These are phyloP conservation scores for Amphiprion ocellaris DNA, from an alignment of 2,113 vertebrate genomes.

Conservation along the genomic window DNA sequence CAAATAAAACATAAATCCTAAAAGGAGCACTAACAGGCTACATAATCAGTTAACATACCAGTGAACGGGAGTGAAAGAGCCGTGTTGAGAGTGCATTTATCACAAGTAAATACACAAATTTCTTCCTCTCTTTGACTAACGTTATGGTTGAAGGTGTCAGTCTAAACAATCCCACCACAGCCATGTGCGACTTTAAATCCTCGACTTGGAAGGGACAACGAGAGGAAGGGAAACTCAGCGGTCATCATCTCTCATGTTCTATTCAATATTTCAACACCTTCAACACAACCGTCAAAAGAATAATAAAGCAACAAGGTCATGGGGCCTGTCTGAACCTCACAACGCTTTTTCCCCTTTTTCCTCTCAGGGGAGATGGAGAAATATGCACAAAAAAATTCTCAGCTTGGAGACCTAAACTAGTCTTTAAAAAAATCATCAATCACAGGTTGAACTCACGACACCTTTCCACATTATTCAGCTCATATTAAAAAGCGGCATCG, in stretches of 20 bases:
- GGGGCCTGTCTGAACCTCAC: slow-evolving; percentile 87
- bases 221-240: slow-evolving; percentile 77
- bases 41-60: slow-evolving; percentile 24
- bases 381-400: slow-evolving; percentile 82
- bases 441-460: not conserved
- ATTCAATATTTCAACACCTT: slow-evolving; percentile 90
- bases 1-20: slow-evolving; percentile 12
- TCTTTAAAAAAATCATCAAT: slow-evolving; percentile 76
- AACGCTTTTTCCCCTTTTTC: slow-evolving; percentile 82
- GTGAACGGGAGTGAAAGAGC: slow-evolving; percentile 65
- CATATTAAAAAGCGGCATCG: slow-evolving; percentile 17
- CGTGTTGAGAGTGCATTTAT: slow-evolving; percentile 84
- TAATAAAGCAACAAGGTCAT: slow-evolving; percentile 88
- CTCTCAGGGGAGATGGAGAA: slow-evolving; percentile 83
- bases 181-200: slow-evolving; percentile 85
- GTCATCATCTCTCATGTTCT: slow-evolving; percentile 88
- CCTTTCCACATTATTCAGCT: slow-evolving; percentile 3
- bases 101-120: slow-evolving; percentile 81
- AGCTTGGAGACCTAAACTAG: slow-evolving; percentile 53
- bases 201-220: slow-evolving; percentile 58
- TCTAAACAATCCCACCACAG: slow-evolving; percentile 90
- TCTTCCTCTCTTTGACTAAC: slow-evolving; percentile 82
- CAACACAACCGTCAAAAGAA: slow-evolving; percentile 86
- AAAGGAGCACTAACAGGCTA: not conserved
- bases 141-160: slow-evolving; percentile 88